Percentiles rank a stretch among this genome's conserved stretches.
These are phyloP conservation scores for Calameuta idolon DNA, from an alignment of 2,888 invertebrate genomes.

Conservation along the genomic window DNA sequence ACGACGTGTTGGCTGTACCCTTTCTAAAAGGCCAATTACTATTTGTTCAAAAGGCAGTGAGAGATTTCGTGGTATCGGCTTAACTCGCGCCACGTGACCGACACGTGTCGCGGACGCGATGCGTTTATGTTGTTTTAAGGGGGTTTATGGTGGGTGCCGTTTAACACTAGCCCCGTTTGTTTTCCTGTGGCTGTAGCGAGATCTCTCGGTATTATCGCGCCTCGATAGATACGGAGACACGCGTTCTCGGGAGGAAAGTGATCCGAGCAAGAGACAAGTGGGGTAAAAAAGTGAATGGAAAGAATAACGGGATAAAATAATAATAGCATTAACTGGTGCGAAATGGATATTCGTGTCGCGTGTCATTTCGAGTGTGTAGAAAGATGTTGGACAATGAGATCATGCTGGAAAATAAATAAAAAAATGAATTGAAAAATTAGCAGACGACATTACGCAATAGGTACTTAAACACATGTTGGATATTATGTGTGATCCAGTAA, in stretches of 20 bases:
- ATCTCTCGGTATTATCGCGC: background rate
- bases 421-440: background rate
- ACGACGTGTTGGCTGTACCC: background rate
- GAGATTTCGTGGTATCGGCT: background rate
- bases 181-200: background rate
- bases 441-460: background rate
- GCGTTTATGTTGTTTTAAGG: conserved; percentile 29
- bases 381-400: background rate
- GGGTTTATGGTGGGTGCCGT: background rate
- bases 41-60: background rate
- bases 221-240: background rate
- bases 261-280: background rate
- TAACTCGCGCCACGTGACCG: conserved; percentile 44
- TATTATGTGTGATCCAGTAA: background rate
- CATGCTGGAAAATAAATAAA: background rate
- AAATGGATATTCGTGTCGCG: conserved; percentile 34
- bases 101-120: conserved; percentile 49
- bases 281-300: conserved; percentile 16
- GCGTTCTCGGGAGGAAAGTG: background rate
- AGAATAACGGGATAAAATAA: conserved; percentile 44
- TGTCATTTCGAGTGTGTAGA: conserved; percentile 40
- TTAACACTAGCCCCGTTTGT: background rate
- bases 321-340: conserved; percentile 33
- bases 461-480: background rate
- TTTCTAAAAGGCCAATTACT: background rate